A percentile compares a stretch with the other conserved stretches of the same genome.
Evolutionary conservation across 1,140 invertebrate species (phyloP).

Genomic region (Ooceraea biroi): DNA sequence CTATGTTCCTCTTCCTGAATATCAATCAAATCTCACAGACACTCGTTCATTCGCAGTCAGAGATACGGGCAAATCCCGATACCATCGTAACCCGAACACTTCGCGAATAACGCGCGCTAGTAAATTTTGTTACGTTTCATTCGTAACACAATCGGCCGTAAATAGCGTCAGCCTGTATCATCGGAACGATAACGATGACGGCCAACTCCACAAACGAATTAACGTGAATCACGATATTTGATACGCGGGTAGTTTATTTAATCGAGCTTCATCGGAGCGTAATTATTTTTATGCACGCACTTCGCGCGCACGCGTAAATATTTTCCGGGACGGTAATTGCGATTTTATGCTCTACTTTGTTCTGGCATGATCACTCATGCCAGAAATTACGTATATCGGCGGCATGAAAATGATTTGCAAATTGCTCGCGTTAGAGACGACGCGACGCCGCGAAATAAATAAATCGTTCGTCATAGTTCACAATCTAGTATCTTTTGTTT

Average conservation of each 20-base stretch:
- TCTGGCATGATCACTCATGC: conserved; percentile 31
- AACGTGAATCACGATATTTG: conserved; percentile 41
- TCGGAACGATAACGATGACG: conserved; percentile 17
- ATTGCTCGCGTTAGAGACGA: conserved; percentile 43
- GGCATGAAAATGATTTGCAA: conserved; percentile 42
- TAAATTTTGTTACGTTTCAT: conserved; percentile 42
- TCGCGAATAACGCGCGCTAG: background rate
- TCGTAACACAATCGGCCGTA: conserved; percentile 26
- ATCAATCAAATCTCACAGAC: conserved; percentile 20
- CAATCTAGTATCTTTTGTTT: conserved; percentile 43
- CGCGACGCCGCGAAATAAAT: conserved; percentile 25
- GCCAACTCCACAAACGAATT: conserved; percentile 37
- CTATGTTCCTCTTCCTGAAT: conserved; percentile 9
- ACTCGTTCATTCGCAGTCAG: background rate
- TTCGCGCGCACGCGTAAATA: background rate
- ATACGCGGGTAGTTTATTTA: conserved; percentile 42
- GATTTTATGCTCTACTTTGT: conserved; percentile 41
- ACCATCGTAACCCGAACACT: background rate
- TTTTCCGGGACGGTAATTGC: conserved; percentile 16
- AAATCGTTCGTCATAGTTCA: background rate
- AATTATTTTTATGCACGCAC: conserved; percentile 46
- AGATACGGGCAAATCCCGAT: background rate
- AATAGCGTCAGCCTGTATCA: conserved; percentile 17
- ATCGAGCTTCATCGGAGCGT: conserved; percentile 20
- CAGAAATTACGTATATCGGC: conserved; percentile 51